Evolutionary conservation across 1,140 invertebrate species (phyloP), one percentile per base, ranked within the genome.

Genomic region (Procambarus virginalis): DNA sequence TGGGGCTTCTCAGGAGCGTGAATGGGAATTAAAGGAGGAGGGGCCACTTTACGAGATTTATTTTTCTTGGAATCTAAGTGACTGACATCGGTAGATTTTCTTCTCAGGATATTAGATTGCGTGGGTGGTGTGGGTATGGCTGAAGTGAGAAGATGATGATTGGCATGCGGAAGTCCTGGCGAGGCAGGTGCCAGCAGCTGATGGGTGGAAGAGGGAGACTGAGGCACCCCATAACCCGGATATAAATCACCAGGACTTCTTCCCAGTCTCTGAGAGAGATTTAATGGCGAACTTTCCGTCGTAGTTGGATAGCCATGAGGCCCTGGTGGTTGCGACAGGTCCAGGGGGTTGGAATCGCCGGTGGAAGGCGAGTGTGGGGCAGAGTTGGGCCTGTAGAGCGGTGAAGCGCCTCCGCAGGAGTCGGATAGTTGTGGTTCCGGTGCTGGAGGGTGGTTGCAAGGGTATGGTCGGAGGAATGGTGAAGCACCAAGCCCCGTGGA

Each of bases 21-120:
- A 12, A 89, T 89, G 20, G 88, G 88, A 20, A 89, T 89, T 17
- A 89, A 75, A 22, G 88, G 88, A 12, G 88, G 88, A 17, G 81
- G 88, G n/a, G 88, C 88, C 34, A 89, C 82, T 60, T 89, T 89
- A 49, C 88, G 80, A n/a, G 88, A 64, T 58, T 89, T 89, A 48
- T 89, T 76, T 78, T 84, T 89, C 60, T 84, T 89, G 20, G 55
- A 60, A 51, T 89, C 88, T 17, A 60, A 45, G 58, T 89, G 82
- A 20, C 49, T 81, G 20, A 84, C 75, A 60, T 89, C 81, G 22
- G 70, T 75, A 48, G 88, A 89, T 58, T 89, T 89, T 34, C 88
- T 89, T 14, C 88, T 83, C 8, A 89, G 82, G 20, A 89, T 9
- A 20, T 89, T 89, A 8, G 80, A 60, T 22, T 81, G 75, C 10